phyloP scores from a whole-genome alignment of 1,140 invertebrate genomes.

The Leptinotarsa undecemlineata region DNA sequence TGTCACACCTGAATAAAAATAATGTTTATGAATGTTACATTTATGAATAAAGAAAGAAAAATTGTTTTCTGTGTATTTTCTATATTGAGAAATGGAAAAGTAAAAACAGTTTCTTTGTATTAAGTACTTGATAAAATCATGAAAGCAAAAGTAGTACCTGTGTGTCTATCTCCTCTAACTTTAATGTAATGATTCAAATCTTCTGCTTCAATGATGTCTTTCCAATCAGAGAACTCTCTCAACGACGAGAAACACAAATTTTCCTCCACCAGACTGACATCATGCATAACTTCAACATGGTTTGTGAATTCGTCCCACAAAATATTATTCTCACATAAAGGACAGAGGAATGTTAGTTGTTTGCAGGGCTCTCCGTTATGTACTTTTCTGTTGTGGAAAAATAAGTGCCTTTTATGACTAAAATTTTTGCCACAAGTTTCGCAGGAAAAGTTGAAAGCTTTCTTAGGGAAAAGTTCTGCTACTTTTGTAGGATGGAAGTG shows the following conservation, averaged over 20 bases:
- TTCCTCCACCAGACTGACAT: not conserved
- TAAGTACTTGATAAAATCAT: not conserved
- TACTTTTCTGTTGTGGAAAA: slow-evolving; percentile 14
- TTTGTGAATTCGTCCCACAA: slow-evolving; percentile 7
- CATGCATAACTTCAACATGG: not conserved
- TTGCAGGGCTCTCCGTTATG: slow-evolving; percentile 1
- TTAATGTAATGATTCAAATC: not conserved
- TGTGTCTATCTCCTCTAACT: not conserved
- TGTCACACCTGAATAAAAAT: no score
- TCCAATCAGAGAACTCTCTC: not conserved
- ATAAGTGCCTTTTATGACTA: slow-evolving; percentile 8
- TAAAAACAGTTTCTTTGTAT: no score
- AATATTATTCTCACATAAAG: not conserved
- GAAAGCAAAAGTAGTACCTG: not conserved
- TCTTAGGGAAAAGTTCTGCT: not conserved
- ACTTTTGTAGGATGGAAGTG: slow-evolving; percentile 5
- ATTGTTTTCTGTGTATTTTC: no score
- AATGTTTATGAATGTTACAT: no score
- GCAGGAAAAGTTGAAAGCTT: slow-evolving; percentile 9
- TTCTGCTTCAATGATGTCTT: not conserved
- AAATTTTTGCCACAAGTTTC: slow-evolving; percentile 15
- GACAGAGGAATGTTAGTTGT: not conserved
- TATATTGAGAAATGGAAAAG: no score
- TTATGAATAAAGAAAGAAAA: no score
- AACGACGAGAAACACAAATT: not conserved